Percentiles rank a stretch among this genome's conserved stretches.
Conservation (phyloP, 2,888 invertebrate species). For the Agrilus cyanescens region DNA sequence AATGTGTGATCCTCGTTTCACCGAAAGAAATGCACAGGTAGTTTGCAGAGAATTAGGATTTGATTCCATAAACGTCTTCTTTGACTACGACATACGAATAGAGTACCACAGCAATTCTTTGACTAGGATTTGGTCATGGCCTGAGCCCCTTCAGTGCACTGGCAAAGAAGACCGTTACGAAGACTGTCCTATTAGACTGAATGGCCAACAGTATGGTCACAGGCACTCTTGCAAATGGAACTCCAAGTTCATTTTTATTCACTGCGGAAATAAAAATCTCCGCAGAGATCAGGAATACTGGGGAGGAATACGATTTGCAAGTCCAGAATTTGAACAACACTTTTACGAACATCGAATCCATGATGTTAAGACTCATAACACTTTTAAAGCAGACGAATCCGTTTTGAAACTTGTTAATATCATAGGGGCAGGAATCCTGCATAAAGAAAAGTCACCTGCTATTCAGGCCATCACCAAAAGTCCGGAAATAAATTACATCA, state of each 20-base stretch:
- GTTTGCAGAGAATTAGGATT: conserved; percentile 89
- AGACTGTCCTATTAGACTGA: conserved; percentile 77
- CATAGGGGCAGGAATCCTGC: conserved; percentile 86
- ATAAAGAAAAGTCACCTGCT: conserved; percentile 89
- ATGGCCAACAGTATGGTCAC: conserved; percentile 80
- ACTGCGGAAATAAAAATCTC: conserved; percentile 64
- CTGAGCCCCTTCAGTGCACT: conserved; percentile 78
- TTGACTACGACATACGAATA: conserved; percentile 72
- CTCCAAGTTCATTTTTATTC: conserved; percentile 83
- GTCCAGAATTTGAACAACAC: conserved; percentile 80
- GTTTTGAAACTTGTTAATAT: conserved; percentile 69
- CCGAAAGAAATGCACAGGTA: conserved; percentile 92
- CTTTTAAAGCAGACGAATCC: conserved; percentile 59
- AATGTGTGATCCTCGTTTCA: conserved; percentile 90
- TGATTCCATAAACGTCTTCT: conserved; percentile 79
- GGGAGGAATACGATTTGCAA: conserved; percentile 92
- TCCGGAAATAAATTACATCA: conserved; percentile 69
- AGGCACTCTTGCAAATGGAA: conserved; percentile 81
- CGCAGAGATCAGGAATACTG: conserved; percentile 64
- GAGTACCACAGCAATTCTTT: conserved; percentile 84
- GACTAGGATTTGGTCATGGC: conserved; percentile 86
- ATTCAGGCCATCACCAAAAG: conserved; percentile 82
- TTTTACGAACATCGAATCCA: conserved; percentile 71
- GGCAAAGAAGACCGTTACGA: conserved; percentile 66
- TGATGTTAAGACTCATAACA: conserved; percentile 67